phyloP scores from a whole-genome alignment of 1,140 invertebrate species.

The Cataglyphis hispanica region DNA sequence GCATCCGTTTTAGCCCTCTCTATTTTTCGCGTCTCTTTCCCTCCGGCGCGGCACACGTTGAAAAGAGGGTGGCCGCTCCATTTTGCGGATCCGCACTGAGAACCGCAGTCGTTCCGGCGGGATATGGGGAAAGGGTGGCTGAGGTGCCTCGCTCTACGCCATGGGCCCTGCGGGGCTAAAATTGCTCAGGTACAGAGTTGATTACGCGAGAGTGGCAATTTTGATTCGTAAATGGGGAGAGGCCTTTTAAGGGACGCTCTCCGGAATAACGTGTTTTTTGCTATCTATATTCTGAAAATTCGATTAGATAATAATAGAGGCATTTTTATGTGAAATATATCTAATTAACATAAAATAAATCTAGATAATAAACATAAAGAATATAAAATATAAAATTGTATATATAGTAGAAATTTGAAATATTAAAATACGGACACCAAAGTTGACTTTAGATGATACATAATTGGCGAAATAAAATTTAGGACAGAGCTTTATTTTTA shows the following conservation, averaged over 20 bases:
- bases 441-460: too few species aligned
- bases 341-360: neutral
- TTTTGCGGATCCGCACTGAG: slow-evolving; percentile 75
- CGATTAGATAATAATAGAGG: slow-evolving; percentile 2
- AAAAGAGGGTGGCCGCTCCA: slow-evolving; percentile 69
- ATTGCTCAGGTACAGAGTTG: slow-evolving; percentile 61
- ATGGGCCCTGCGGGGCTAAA: slow-evolving; percentile 48
- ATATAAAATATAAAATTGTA: neutral
- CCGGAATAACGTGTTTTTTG: slow-evolving; percentile 16
- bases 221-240: slow-evolving; percentile 49
- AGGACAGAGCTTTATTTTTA: too few species aligned
- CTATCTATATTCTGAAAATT: neutral
- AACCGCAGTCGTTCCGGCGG: slow-evolving; percentile 70
- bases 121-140: slow-evolving; percentile 16
- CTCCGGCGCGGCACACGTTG: slow-evolving; percentile 57
- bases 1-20: neutral
- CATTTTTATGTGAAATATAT: neutral
- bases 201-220: slow-evolving; percentile 58
- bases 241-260: slow-evolving; percentile 36
- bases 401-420: neutral
- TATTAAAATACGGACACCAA: neutral
- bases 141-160: slow-evolving; percentile 21
- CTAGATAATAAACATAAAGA: neutral
- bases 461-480: too few species aligned
- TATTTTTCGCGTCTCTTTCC: slow-evolving; percentile 58